Evolutionary conservation across 2,888 invertebrate genomes (phyloP), one percentile per base, ranked within the genome.

Genomic region (Drosophila atripex): DNA sequence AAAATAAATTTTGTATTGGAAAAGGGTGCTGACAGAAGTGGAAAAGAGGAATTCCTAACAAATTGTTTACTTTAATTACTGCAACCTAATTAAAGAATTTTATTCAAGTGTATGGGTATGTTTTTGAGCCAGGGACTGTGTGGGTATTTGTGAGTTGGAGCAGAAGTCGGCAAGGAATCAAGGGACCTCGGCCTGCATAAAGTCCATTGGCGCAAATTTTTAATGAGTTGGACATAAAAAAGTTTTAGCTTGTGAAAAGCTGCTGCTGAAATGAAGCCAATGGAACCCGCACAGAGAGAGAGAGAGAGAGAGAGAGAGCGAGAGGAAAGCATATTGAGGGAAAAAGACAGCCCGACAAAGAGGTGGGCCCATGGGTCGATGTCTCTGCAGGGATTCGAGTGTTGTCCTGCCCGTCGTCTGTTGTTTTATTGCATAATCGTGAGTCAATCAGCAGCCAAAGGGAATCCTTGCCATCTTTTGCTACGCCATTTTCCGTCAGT

Each of bases 371-470:
- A 56, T 32, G 66, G 59, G 49, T 69, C 66, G 77, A 80, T 84
- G 80, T 76, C 76, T 75, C 50, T 68, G 51, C 28, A 28, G 53
- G 63, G 55, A 46, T 28, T 57, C 43, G 60, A 41, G 57, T 71
- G 58, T 70, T 54, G 52, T 71, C 70, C 69, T 76, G 61, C 77
- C 68, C 51, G 54, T 47, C 71, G 66, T 73, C 75, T 63, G 73
- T 52, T 77, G 73, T 86, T 89, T 89, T 90, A 89, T 89, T 83
- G 84, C 89, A 87, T 84, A 90, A 84, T 86, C 90, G 89, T 88
- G 90, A 88, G 87, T 84, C 84, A 89, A 88, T 88, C 88, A 85
- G 77, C 75, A 66, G 74, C 71, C 78, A 58, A 73, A 57, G 59
- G 47, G 65, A 45, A 72, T 54, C 53, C 50, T 50, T 25, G 38